Conservation (phyloP, 2,113 vertebrate genomes). For the Ptilorrhoa leucosticta region DNA sequence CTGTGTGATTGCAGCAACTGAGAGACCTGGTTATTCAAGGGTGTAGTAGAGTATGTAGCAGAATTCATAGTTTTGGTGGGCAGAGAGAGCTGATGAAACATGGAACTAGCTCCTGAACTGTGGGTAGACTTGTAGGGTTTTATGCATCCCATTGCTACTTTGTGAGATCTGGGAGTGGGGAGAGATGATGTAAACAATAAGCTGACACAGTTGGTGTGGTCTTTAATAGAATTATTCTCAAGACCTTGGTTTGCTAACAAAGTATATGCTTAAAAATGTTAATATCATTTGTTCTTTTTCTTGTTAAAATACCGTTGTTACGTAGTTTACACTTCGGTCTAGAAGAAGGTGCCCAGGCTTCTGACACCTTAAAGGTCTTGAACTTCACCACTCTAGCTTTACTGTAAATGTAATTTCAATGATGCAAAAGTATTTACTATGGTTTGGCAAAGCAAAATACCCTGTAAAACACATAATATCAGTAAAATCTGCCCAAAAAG, state of each 20-base stretch:
- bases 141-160: background rate
- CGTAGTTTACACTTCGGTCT: background rate
- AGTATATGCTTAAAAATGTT: background rate
- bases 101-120: background rate
- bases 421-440: background rate
- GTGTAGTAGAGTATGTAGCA: background rate
- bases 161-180: background rate
- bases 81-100: background rate
- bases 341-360: background rate
- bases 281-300: fast-evolving
- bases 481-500: background rate
- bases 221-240: background rate
- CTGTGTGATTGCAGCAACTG: background rate
- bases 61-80: background rate
- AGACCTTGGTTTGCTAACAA: background rate
- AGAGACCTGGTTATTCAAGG: background rate
- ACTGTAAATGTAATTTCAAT: background rate
- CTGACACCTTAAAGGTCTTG: background rate
- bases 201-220: background rate
- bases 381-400: background rate
- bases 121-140: background rate
- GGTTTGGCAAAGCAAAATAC: background rate
- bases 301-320: background rate
- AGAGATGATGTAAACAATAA: background rate
- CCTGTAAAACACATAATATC: background rate